Evolutionary conservation across 1,140 invertebrate species (phyloP), one percentile per base, ranked within the genome.

Genomic region (Dysdera silvatica): DNA sequence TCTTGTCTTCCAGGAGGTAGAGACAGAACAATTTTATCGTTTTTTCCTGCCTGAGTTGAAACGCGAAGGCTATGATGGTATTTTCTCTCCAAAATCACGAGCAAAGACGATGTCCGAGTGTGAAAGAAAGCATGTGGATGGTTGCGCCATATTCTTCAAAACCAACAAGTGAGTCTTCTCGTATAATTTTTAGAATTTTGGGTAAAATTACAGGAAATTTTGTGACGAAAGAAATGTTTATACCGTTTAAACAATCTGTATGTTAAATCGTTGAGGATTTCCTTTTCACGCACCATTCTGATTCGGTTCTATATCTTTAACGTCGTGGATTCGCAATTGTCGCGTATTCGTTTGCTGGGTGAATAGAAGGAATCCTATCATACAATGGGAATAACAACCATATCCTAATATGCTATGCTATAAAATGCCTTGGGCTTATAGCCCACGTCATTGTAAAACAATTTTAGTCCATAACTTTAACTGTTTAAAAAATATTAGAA

Each of bases 21-120:
- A 99, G 79, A 98, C 95, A 60, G 95, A 98, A 75, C 95, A 99
- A 80, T 99, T 96, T 79, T 92, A 95, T 77, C 88, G 91, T 73
- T 96, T 93, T 75, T 99, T 99, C 77, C 78, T 92, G 68, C 95
- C 95, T 0, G 92, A 98, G 76, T 78, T 99, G 20, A 89, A 94
- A 72, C 81, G 84, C 58, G 90, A 94, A 68, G 93, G 71, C 5
- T 99, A 98, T 76, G 87, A 93, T 68, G 95, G 96, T n/a, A 97
- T 99, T 62, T 99, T 98, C 78, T 94, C 93, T 28, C 93, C 95
- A 0, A 99, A 99, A 79, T 98, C 95, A 1, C 82, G 97, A 66
- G 95, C 96, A 2, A 96, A 98, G 76, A 98, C 95, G 35, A 99
- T 99, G 96, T 85, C 85, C 2, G 94, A 98, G 73, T 86, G 87